These are phyloP conservation scores for Microcaecilia unicolor DNA, from an alignment of 2,797 vertebrate species.

Conservation along the genomic window DNA sequence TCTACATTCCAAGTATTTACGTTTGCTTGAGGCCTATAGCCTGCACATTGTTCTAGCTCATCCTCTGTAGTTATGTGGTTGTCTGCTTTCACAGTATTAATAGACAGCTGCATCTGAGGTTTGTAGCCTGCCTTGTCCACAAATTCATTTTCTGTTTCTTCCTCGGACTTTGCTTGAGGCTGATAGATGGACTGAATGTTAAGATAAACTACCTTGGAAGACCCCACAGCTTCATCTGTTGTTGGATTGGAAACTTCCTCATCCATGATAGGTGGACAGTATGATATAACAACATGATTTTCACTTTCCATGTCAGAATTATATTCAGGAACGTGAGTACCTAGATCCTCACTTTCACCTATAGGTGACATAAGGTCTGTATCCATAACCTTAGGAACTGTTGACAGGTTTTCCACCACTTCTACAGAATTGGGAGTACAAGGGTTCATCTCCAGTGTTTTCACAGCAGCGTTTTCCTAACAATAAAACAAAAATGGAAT, in stretches of 20 bases:
- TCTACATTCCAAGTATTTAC: conserved; percentile 62
- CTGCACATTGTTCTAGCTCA: conserved; percentile 38
- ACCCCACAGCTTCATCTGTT: conserved; percentile 55
- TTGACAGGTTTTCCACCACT: conserved; percentile 63
- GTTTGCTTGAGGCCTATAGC: conserved; percentile 78
- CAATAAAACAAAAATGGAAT: conserved; percentile 12
- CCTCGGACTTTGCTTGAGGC: conserved; percentile 47
- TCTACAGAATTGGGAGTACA: conserved; percentile 81
- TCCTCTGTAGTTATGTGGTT: conserved; percentile 14
- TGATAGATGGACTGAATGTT: conserved; percentile 82
- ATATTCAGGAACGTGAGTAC: conserved; percentile 61
- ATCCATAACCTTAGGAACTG: conserved; percentile 57
- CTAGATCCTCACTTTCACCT: conserved; percentile 5
- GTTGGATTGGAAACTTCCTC: conserved; percentile 50
- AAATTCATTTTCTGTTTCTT: conserved; percentile 32
- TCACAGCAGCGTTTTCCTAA: conserved; percentile 50
- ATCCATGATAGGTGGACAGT: conserved; percentile 54
- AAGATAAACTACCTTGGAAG: conserved; percentile 85
- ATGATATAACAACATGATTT: conserved; percentile 51
- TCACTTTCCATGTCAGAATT: conserved; percentile 48
- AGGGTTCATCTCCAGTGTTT: conserved; percentile 81
- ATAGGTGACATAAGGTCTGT: conserved; percentile 52
- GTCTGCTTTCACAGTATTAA: conserved; percentile 33
- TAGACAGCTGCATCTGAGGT: conserved; percentile 51
- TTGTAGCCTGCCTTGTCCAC: conserved; percentile 42